phyloP scores from a whole-genome alignment of 2,113 vertebrate species.

The Neogobius melanostomus region DNA sequence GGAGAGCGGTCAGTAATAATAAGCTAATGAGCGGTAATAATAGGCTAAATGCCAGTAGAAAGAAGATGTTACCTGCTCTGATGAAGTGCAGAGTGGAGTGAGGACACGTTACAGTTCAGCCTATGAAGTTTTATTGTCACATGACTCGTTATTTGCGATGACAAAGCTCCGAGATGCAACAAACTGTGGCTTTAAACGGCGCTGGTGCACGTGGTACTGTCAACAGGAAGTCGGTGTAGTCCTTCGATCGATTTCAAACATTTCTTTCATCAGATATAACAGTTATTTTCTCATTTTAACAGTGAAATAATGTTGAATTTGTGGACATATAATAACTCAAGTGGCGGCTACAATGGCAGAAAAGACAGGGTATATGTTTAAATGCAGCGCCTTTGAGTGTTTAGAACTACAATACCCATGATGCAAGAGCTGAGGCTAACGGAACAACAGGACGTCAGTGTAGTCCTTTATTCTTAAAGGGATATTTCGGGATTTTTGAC shows the following conservation, averaged over 20 bases:
- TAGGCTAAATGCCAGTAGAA: background rate
- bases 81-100: slow-evolving; percentile 2
- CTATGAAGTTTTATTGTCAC: slow-evolving; percentile 46
- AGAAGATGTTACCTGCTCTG: slow-evolving; percentile 31
- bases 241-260: background rate
- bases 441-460: no score
- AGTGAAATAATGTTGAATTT: background rate
- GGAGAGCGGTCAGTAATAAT: background rate
- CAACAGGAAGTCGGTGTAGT: slow-evolving; percentile 6
- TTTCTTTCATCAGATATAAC: background rate
- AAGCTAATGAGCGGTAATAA: background rate
- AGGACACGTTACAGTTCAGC: slow-evolving; percentile 13
- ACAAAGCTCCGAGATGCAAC: slow-evolving; percentile 15
- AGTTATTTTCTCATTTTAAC: no score
- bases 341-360: fast-evolving
- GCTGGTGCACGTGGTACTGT: background rate
- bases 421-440: background rate
- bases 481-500: no score
- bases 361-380: background rate
- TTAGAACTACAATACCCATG: slow-evolving; percentile 57
- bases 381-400: background rate
- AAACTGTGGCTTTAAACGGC: slow-evolving; percentile 15
- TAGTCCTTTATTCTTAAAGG: no score
- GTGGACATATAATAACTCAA: background rate
- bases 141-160: slow-evolving; percentile 49